phyloP scores from a whole-genome alignment of 2,797 vertebrate species.

The Argentina silus region DNA sequence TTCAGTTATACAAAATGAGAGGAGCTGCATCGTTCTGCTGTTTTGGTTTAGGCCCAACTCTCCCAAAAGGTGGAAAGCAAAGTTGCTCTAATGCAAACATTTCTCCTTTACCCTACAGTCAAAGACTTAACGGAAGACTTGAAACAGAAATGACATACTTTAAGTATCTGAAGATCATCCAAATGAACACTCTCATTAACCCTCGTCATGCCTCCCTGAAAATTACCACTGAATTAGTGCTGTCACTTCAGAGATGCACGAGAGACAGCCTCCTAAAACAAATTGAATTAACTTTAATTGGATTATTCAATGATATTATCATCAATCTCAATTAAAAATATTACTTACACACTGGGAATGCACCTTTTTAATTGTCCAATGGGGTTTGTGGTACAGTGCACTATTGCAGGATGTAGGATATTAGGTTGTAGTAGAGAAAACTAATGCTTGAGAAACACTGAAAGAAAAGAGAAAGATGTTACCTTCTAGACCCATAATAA shows the following conservation, averaged over 20 bases:
- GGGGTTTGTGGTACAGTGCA: neutral
- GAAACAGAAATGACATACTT: neutral
- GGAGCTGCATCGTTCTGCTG: neutral
- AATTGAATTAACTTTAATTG: neutral
- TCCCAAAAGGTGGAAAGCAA: neutral
- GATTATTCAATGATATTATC: neutral
- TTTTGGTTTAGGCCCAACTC: neutral
- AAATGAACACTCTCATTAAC: conserved; percentile 2
- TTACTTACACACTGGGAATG: neutral
- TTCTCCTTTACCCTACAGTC: neutral
- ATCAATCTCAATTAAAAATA: neutral
- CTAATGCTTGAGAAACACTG: neutral
- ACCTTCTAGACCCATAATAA: neutral
- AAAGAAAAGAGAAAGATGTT: neutral
- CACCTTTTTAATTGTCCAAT: neutral
- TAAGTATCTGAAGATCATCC: neutral
- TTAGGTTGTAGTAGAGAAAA: too few relatives aligned
- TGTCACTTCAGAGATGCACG: neutral
- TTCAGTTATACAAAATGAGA: too few relatives aligned
- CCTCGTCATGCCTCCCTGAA: neutral
- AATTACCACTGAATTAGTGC: conserved; percentile 5
- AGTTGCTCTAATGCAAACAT: neutral
- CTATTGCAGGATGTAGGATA: neutral
- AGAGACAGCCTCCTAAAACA: neutral
- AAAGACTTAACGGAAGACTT: neutral